Evolutionary conservation across 1,140 invertebrate genomes (phyloP), one percentile per base, ranked within the genome.

Genomic region (Asobara japonica): DNA sequence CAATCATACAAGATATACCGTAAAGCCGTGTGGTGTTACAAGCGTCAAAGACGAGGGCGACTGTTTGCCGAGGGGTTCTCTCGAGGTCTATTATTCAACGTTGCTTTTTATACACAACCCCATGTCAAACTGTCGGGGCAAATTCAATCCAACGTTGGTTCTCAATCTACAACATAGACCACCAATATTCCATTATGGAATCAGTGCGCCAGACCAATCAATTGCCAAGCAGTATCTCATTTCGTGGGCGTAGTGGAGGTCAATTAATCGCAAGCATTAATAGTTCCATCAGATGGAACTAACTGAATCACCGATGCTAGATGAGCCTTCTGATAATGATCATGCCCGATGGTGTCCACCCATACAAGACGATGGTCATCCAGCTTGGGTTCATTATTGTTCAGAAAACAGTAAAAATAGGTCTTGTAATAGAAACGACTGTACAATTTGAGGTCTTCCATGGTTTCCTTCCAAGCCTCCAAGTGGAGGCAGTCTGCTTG

Each of bases 71-170:
- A 85, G 83, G 84, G 83, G 51, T 56, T 25, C 22, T 22, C 10
- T 82, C 80, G 79, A 72, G 82, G 80, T 87, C 84, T 82, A 87
- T 87, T 87, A 86, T 87, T 87, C 82, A 77, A 77, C 80, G 80
- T 77, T 25, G 82, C 82, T 86, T 87, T 87, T 87, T 85, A 83
- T 85, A 80, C 80, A 72, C 72, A 62, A 41, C 72, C 69, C 78
- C 78, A 82, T 82, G 82, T 84, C 83, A 85, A 85, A 85, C 84
- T 83, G 83, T 84, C 83, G 81, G 1, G 74, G 73, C 76, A 83
- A 85, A 86, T 84, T 86, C 85, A 83, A 84, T 86, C 72, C 67
- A 65, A 83, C 85, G 84, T 84, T 71, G 83, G 51, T 84, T 86
- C 84, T 86, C 84, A 86, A 16, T 13, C 18, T 6, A 13, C 41